Evolutionary conservation across 2,113 vertebrate genomes (phyloP).

Genomic region (Alethe castanea): DNA sequence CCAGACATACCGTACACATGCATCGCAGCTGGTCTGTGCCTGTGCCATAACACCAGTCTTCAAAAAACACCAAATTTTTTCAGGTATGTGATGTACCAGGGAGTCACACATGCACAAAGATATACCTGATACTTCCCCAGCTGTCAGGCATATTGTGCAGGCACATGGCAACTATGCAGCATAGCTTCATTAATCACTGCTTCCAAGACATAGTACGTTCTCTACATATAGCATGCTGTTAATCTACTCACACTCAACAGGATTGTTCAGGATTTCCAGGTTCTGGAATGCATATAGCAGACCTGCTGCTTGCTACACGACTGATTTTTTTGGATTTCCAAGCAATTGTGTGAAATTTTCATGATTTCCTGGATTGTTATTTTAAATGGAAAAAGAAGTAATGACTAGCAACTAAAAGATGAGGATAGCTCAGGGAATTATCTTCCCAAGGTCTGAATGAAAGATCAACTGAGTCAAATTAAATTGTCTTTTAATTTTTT

Average conservation of each 20-base stretch:
- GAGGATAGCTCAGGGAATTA: neutral
- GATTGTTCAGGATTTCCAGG: neutral
- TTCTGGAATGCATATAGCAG: neutral
- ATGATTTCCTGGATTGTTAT: neutral
- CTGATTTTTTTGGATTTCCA: neutral
- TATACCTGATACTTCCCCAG: neutral
- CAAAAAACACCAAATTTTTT: neutral
- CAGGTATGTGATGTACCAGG: neutral
- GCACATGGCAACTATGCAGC: neutral
- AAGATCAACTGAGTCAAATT: neutral
- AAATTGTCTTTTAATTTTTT: neutral
- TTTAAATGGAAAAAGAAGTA: neutral
- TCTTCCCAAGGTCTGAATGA: neutral
- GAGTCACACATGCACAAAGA: neutral
- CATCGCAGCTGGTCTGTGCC: neutral
- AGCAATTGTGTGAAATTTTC: neutral
- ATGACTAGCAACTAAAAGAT: neutral
- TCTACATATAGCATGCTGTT: rapidly evolving
- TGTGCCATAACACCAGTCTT: neutral
- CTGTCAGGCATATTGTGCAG: neutral
- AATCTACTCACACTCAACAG: neutral
- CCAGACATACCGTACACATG: neutral
- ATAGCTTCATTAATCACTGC: neutral
- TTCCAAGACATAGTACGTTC: neutral
- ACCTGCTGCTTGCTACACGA: neutral